A percentile compares a stretch with the other conserved stretches of the same genome.
These are phyloP conservation scores for Zaprionus bogoriensis DNA, from an alignment of 2,888 invertebrate genomes.

Conservation along the genomic window DNA sequence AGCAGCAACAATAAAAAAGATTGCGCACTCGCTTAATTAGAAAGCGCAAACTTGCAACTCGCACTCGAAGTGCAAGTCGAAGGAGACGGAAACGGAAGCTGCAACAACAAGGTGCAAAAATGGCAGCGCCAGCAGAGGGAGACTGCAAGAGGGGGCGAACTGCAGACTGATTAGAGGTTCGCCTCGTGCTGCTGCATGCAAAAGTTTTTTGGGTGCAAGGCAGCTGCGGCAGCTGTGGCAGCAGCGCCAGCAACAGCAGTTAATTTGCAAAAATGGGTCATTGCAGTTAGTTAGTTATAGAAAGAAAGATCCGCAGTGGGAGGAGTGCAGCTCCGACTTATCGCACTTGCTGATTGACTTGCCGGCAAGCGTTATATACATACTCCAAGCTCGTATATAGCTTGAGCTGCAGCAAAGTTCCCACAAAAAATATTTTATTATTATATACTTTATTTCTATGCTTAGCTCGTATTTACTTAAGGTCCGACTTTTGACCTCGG, in stretches of 20 bases:
- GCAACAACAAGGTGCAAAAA: conserved; percentile 35
- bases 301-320: neutral
- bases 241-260: neutral
- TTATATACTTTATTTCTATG: too few relatives aligned
- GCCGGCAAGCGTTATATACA: too few relatives aligned
- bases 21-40: conserved; percentile 50
- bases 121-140: neutral
- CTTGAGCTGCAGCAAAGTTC: too few relatives aligned
- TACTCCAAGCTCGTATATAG: too few relatives aligned
- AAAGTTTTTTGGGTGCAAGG: conserved; percentile 1
- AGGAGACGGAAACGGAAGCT: conserved; percentile 20
- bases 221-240: conserved; percentile 9
- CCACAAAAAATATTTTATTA: too few relatives aligned
- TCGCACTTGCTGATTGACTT: neutral
- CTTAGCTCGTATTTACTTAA: neutral
- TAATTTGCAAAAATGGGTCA: conserved; percentile 8
- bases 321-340: neutral
- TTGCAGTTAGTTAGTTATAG: conserved; percentile 7
- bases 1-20: conserved; percentile 21
- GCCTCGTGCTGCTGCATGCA: conserved; percentile 3
- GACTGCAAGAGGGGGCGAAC: neutral
- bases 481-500: neutral
- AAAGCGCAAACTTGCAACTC: conserved; percentile 37
- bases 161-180: conserved; percentile 1
- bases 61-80: conserved; percentile 19